Conservation (phyloP, 1,140 invertebrate genomes). For the Trichomalopsis sarcophagae region DNA sequence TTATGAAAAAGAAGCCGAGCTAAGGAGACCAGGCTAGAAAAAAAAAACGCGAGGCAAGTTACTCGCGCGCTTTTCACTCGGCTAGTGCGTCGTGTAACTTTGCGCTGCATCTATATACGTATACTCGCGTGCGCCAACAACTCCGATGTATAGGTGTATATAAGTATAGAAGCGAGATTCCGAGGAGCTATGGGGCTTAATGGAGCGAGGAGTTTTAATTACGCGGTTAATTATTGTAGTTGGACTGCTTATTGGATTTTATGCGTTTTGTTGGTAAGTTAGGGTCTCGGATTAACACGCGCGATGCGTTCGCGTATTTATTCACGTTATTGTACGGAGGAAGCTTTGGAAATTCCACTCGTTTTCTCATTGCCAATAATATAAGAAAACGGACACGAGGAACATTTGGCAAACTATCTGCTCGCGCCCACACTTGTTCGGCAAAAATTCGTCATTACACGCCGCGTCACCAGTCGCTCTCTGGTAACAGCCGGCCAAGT, state of each 20-base stretch:
- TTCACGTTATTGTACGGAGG: not conserved
- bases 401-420: not conserved
- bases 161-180: not conserved
- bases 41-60: not conserved
- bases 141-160: not conserved
- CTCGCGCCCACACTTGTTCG: not conserved
- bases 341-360: too few species aligned
- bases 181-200: not conserved
- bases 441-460: not conserved
- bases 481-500: not conserved
- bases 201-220: constrained; percentile 3
- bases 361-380: too few species aligned
- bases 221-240: not conserved
- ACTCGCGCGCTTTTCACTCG: not conserved
- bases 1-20: not conserved
- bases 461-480: not conserved
- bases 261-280: not conserved
- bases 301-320: not conserved
- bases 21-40: not conserved
- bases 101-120: not conserved
- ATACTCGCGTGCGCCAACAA: not conserved
- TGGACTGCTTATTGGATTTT: constrained; percentile 4
- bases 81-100: not conserved
- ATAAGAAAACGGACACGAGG: too few species aligned
- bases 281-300: not conserved